A percentile compares a stretch with the other conserved stretches of the same genome.
These are phyloP conservation scores for Hippocampus abdominalis DNA, from an alignment of 2,113 vertebrate species.

Conservation along the genomic window DNA sequence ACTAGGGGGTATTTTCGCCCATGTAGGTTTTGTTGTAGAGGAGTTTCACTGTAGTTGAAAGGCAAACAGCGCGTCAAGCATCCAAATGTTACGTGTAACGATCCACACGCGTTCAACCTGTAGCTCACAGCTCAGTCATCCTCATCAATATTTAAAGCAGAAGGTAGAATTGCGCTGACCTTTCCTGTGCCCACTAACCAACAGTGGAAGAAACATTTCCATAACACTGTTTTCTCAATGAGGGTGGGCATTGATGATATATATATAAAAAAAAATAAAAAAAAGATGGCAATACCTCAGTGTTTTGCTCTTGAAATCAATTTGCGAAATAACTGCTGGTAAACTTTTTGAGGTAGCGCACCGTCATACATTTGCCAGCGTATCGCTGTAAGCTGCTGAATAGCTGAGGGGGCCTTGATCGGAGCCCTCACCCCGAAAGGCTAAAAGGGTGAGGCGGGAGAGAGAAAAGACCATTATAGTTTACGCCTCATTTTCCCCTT, in stretches of 20 bases:
- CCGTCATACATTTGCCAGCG: slow-evolving; percentile 24
- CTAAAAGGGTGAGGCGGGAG: slow-evolving; percentile 48
- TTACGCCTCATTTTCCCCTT: slow-evolving; percentile 52
- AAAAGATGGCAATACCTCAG: not conserved
- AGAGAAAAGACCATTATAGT: slow-evolving; percentile 56
- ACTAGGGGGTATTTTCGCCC: too few species aligned
- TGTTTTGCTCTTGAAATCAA: slow-evolving; percentile 19
- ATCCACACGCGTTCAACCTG: slow-evolving; percentile 3
- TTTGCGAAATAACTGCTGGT: slow-evolving; percentile 21
- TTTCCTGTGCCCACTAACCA: slow-evolving; percentile 33
- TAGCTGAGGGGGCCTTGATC: slow-evolving; percentile 45
- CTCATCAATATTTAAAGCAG: slow-evolving; percentile 21
- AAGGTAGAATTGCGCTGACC: slow-evolving; percentile 12
- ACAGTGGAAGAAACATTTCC: slow-evolving; percentile 3
- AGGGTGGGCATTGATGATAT: not conserved
- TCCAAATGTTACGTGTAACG: slow-evolving; percentile 19
- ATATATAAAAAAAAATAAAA: slow-evolving; percentile 9
- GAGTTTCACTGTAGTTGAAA: too few species aligned
- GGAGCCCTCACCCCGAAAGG: slow-evolving; percentile 23
- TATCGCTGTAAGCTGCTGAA: slow-evolving; percentile 35
- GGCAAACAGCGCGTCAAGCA: not conserved
- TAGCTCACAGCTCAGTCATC: slow-evolving; percentile 8
- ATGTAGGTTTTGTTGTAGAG: too few species aligned
- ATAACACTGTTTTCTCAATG: slow-evolving; percentile 3
- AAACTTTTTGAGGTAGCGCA: slow-evolving; percentile 34